A percentile compares a stretch with the other conserved stretches of the same genome.
Evolutionary conservation across 2,888 invertebrate genomes (phyloP).

Genomic region (Argynnis bischoffii): DNA sequence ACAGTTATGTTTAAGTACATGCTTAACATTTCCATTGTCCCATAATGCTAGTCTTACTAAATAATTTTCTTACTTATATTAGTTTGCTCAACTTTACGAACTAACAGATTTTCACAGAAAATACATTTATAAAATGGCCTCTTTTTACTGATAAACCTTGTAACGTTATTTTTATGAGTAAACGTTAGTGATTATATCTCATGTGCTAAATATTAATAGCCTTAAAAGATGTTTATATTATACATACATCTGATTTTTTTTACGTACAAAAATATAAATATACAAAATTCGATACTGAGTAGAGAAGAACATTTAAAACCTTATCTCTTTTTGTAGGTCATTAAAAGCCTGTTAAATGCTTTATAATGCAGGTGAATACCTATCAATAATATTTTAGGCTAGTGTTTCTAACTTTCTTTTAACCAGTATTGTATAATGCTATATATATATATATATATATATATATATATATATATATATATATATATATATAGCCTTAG

Average conservation of each 20-base stretch:
- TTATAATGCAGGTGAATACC: constrained; percentile 30
- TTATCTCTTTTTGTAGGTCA: constrained; percentile 34
- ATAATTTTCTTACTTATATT: background rate
- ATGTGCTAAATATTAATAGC: too few relatives aligned
- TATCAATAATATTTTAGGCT: constrained; percentile 24
- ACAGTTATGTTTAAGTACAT: too few relatives aligned
- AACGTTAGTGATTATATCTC: too few relatives aligned
- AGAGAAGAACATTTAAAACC: constrained; percentile 16
- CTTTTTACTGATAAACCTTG: too few relatives aligned
- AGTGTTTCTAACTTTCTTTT: constrained; percentile 4
- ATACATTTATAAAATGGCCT: too few relatives aligned
- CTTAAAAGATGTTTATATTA: background rate
- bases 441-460: too few relatives aligned
- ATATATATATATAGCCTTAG: constrained; percentile 3
- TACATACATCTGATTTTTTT: background rate
- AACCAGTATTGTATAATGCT: background rate
- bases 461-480: too few relatives aligned
- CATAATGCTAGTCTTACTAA: background rate
- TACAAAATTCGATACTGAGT: background rate
- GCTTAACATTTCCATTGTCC: background rate
- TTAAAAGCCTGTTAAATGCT: constrained; percentile 33
- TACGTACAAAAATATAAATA: background rate
- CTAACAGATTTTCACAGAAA: too few relatives aligned
- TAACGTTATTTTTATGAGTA: too few relatives aligned
- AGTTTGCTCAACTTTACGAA: background rate